Conservation (phyloP, 2,888 invertebrate species). For the Molorchus minor region DNA sequence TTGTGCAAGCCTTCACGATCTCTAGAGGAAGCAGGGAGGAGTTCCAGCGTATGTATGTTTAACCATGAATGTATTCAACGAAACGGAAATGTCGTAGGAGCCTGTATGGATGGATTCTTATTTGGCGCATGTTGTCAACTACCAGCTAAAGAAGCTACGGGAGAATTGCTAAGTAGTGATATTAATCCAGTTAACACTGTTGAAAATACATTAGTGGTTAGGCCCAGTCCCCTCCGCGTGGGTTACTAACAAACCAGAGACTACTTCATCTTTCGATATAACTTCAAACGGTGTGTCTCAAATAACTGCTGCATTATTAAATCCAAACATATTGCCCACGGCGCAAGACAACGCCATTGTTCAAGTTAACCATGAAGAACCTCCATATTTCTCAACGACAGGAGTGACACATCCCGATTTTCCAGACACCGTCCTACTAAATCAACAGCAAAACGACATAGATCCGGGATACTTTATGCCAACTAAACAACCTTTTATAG, state of each 20-base stretch:
- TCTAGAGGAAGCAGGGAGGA: conserved; percentile 64
- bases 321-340: conserved; percentile 54
- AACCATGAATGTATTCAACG: conserved; percentile 87
- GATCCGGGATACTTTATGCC: conserved; percentile 55
- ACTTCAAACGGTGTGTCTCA: conserved; percentile 68
- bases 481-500: conserved; percentile 39
- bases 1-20: conserved; percentile 79
- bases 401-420: conserved; percentile 60
- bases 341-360: conserved; percentile 58
- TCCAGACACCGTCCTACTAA: conserved; percentile 72
- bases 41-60: conserved; percentile 90
- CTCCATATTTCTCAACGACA: conserved; percentile 52
- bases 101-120: conserved; percentile 92
- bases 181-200: conserved; percentile 26
- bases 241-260: conserved; percentile 48
- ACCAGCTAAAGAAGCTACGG: conserved; percentile 60
- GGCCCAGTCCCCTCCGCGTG: conserved; percentile 20
- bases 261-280: conserved; percentile 60
- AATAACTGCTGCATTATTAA: conserved; percentile 66
- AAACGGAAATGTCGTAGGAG: conserved; percentile 84
- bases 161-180: conserved; percentile 41
- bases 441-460: conserved; percentile 66
- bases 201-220: conserved; percentile 39
- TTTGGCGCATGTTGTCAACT: conserved; percentile 91
- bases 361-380: conserved; percentile 51